Evolutionary conservation across 1,140 invertebrate genomes (phyloP), one percentile per base, ranked within the genome.

Genomic region (Bombus difficillimus): DNA sequence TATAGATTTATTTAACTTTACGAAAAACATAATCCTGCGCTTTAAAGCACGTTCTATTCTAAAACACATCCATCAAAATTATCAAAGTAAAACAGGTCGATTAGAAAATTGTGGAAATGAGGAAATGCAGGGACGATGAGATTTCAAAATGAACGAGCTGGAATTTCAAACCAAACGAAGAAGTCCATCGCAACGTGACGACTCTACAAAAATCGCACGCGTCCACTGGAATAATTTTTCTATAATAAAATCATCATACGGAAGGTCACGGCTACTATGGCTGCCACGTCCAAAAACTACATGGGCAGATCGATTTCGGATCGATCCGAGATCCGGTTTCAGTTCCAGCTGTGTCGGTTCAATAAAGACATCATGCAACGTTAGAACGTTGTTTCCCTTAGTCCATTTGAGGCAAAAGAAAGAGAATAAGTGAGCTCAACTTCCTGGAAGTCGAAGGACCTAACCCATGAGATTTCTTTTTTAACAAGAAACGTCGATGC

Each of bases 321-420:
- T 76, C 74, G 25, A 76, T 76, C 6, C 12, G 12, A 34, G 22
- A 79, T 79, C 77, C 77, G 41, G 62, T 68, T 66, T 13, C 32
- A 25, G 22, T 28, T 37, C 10, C 62, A 68, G 37, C 34, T 66
- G 62, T 0, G 39, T 64, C 32, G 62, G 34, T n/a, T 6, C 62
- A 47, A 79, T 79, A 79, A 68, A 79, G 77, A 66, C 62, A 43
- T 79, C 77, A n/a, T 25, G 41, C 59, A 66, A 79, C 41, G n/a
- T 13, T 66, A 15, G 4, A 22, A 47, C 12, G 32, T 37, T 59
- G 6, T n/a, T 66, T 8, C 4, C 32, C 18, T 34, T n/a, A 12
- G 25, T 79, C 13, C 32, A 3, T 28, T 43, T 66, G 15, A 37
- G 34, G 3, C 5, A 22, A 75, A 75, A 34, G 43, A 43, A 57